Evolutionary conservation across 64 coral and sea anemone genomes (phyloP), one percentile per base, ranked within the genome.

Genomic region (Porites australiensis): DNA sequence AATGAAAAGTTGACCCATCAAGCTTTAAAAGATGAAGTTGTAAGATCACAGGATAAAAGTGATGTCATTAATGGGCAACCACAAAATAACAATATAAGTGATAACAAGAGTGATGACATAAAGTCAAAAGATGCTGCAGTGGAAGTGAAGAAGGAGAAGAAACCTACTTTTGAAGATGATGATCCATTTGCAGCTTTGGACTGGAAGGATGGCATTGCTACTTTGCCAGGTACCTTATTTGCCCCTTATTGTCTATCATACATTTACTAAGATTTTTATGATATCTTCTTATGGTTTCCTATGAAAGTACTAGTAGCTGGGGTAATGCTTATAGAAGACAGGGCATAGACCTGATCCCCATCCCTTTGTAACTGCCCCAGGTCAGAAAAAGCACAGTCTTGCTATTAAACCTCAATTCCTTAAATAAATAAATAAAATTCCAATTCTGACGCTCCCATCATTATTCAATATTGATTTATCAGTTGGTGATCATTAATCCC

Each of bases 161-260:
- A 91, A 74, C 51, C 44, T 74, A n/a, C 67, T 50, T 73, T 74
- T 64, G 64, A 64, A 57, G 81, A 84, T 50, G 89, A 91, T 23
- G 93, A 95, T 68, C 93, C 93, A 20, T 94, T 89, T 86, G 58
- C 95, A 53, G 83, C 86, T 59, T 85, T 97, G 74, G 95, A 97
- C 66, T 97, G 95, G 95, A 97, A 97, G 58, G 88, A 97, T 91
- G 95, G 95, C 0, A 94, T 97, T 64, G 95, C 92, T 44, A 91
- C 95, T 52, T 51, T 97, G 18, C 95, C 95, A 94, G 95, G 95
- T 97, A 88, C 27, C 12, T 19, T 18, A 72, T 51, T 20, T 87
- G 12, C 64, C 61, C 14, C 9, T 67, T 3, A 59, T 59, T 22
- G 73, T 76, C 5, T 14, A 76, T 75, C 27, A 49, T 3, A 23